Conservation (phyloP, 2,113 vertebrate genomes). For the Rynchops niger region DNA sequence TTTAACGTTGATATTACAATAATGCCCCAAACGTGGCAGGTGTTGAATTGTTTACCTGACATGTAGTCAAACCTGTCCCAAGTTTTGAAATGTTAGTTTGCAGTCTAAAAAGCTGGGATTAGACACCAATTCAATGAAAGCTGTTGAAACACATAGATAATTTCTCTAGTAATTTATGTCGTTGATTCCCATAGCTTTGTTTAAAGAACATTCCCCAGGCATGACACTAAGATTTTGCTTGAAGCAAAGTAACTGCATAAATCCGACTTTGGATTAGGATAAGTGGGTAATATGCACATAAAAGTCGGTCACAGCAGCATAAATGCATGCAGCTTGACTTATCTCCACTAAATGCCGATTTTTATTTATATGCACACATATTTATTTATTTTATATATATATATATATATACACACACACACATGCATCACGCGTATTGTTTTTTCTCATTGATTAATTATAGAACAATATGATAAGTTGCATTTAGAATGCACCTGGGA, state of each 20-base stretch:
- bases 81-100: background rate
- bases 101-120: background rate
- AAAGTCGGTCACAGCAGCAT: background rate
- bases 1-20: background rate
- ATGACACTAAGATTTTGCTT: background rate
- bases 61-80: background rate
- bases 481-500: slow-evolving; percentile 26
- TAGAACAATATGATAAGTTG: background rate
- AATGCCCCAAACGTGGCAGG: background rate
- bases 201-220: background rate
- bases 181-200: background rate
- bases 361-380: background rate
- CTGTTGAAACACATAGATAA: background rate
- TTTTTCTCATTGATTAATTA: background rate
- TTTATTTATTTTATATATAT: background rate
- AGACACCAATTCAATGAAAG: background rate
- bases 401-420: background rate
- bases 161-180: background rate
- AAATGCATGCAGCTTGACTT: background rate
- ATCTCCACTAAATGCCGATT: background rate
- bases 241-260: background rate
- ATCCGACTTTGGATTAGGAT: background rate
- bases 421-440: background rate
- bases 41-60: background rate
- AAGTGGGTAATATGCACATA: background rate